Percentiles rank a stretch among this genome's conserved stretches.
These are phyloP conservation scores for Butastur rufipennis DNA, from an alignment of 2,113 vertebrate species.

Conservation along the genomic window DNA sequence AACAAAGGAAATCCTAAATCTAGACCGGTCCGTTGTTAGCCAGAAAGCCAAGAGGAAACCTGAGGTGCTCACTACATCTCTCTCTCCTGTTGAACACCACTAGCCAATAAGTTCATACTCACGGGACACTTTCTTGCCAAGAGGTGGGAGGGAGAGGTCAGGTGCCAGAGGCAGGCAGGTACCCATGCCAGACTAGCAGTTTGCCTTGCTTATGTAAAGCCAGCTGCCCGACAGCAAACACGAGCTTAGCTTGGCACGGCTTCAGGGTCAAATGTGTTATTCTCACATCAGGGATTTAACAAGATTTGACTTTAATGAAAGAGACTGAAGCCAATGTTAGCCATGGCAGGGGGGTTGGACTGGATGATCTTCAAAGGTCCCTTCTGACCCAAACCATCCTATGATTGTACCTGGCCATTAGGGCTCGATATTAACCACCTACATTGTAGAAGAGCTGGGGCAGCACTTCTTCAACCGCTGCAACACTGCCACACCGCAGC, in stretches of 20 bases:
- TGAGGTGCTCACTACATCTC: background rate
- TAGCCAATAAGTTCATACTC: background rate
- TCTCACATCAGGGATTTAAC: background rate
- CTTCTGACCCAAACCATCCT: background rate
- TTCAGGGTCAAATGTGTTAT: background rate
- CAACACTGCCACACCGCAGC: rapidly evolving
- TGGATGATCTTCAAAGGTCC: background rate
- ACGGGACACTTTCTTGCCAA: background rate
- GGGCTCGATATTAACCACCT: background rate
- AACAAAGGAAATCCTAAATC: background rate
- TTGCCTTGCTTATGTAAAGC: background rate
- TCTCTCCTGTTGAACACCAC: background rate
- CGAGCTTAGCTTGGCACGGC: background rate
- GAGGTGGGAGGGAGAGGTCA: background rate
- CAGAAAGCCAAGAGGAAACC: background rate
- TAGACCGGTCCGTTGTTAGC: background rate
- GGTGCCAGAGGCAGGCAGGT: background rate
- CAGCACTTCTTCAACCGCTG: background rate
- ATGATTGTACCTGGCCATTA: background rate
- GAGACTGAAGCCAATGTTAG: background rate
- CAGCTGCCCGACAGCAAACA: background rate
- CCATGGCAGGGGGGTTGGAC: background rate
- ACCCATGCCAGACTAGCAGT: background rate
- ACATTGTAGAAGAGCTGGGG: background rate
- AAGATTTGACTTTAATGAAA: background rate